Conservation (phyloP, 2,113 vertebrate species). For the Tinamus guttatus region DNA sequence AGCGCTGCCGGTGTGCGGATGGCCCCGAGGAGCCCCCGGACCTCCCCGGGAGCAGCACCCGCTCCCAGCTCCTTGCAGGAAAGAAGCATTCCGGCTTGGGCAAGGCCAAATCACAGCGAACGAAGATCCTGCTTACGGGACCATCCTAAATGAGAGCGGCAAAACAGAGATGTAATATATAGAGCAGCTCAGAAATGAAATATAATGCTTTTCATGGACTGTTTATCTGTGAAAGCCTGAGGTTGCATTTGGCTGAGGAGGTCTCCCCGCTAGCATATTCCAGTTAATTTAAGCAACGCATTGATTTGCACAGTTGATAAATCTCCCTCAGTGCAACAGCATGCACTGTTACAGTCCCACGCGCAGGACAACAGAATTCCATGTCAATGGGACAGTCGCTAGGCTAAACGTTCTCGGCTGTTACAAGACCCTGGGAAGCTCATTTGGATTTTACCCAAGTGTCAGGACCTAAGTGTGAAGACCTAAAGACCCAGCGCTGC, state of each 20-base stretch:
- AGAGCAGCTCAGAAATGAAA: neutral
- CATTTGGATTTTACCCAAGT: neutral
- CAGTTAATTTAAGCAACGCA: neutral
- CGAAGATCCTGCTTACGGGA: neutral
- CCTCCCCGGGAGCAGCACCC: rapidly evolving
- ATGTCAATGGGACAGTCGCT: no score
- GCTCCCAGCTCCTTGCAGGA: rapidly evolving
- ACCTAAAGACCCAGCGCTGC: neutral
- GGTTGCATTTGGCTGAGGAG: neutral
- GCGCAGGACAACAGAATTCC: neutral
- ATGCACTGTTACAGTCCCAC: neutral
- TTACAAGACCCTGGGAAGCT: rapidly evolving
- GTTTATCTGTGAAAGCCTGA: rapidly evolving
- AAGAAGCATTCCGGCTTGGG: neutral
- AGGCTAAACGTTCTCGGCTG: no score
- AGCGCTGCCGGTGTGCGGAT: neutral
- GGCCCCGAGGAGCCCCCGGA: neutral
- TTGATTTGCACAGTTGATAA: neutral
- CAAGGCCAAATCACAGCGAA: no score
- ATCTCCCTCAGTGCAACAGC: neutral
- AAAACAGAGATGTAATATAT: rapidly evolving
- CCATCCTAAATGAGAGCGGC: rapidly evolving
- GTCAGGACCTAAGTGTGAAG: neutral
- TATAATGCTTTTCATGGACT: no score
- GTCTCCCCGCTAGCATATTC: rapidly evolving